These are phyloP conservation scores for Microctenopoma stevenorrisi DNA, from an alignment of 2,797 vertebrate genomes.

Conservation along the genomic window DNA sequence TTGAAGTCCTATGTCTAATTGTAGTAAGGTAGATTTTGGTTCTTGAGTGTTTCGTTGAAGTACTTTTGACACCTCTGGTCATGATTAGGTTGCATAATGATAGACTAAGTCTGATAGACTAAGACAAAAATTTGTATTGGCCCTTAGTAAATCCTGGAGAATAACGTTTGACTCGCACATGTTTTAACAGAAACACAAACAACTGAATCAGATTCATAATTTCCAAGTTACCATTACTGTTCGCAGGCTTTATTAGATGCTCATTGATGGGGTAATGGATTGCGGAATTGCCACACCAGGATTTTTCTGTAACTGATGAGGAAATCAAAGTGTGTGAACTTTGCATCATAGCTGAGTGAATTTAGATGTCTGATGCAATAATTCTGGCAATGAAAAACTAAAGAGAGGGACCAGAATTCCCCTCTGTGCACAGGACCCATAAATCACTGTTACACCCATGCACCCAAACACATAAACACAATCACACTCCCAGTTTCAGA, in stretches of 20 bases:
- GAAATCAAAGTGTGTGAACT: constrained; percentile 37
- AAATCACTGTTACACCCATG: constrained; percentile 67
- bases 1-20: too few relatives aligned
- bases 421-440: constrained; percentile 52
- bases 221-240: not conserved
- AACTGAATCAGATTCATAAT: not conserved
- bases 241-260: not conserved
- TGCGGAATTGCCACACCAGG: too few relatives aligned
- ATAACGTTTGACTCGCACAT: not conserved
- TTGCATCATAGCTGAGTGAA: constrained; percentile 15
- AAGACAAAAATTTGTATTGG: too few relatives aligned
- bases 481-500: constrained; percentile 43
- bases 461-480: constrained; percentile 59
- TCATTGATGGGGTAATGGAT: not conserved
- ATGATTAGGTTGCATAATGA: too few relatives aligned
- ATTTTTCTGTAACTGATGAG: constrained; percentile 6
- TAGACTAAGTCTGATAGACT: too few relatives aligned
- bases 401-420: constrained; percentile 32
- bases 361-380: constrained; percentile 52
- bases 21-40: too few relatives aligned
- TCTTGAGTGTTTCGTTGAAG: too few relatives aligned
- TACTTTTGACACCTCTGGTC: too few relatives aligned
- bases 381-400: constrained; percentile 41
- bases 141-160: too few relatives aligned
- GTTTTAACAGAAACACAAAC: not conserved